These are phyloP conservation scores for Drosophila sordidapex DNA, from an alignment of 2,888 invertebrate species.

Conservation along the genomic window DNA sequence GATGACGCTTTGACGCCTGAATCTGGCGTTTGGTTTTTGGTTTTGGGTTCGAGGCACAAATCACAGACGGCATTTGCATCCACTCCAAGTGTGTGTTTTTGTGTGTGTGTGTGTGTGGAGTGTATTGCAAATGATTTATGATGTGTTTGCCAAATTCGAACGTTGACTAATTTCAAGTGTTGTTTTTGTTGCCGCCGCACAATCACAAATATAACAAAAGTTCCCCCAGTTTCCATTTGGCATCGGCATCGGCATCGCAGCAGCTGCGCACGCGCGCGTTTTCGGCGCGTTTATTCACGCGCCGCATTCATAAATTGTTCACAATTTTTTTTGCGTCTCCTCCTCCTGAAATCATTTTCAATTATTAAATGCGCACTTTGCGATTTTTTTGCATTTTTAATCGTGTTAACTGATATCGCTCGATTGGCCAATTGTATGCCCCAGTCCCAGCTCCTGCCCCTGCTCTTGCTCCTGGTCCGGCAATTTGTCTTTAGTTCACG, in stretches of 20 bases:
- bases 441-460: not conserved
- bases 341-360: not conserved
- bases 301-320: not conserved
- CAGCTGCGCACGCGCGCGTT: conserved; percentile 49
- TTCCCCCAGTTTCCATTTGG: conserved; percentile 19
- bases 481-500: conserved; percentile 43
- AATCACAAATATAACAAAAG: conserved; percentile 54
- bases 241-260: not conserved
- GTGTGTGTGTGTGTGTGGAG: conserved; percentile 6
- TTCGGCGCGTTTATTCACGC: conserved; percentile 29
- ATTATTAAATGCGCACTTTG: not conserved
- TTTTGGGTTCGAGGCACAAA: conserved; percentile 41
- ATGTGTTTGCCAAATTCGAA: conserved; percentile 70
- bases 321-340: not conserved
- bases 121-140: conserved; percentile 68
- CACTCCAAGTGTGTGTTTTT: conserved; percentile 8
- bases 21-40: conserved; percentile 26
- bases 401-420: not conserved
- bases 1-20: conserved; percentile 48
- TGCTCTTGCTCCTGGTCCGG: not conserved
- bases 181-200: conserved; percentile 33
- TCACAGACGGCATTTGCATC: conserved; percentile 44
- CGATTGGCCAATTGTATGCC: conserved; percentile 24
- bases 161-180: conserved; percentile 69
- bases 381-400: not conserved